Percentiles rank a stretch among this genome's conserved stretches.
Conservation (phyloP, 2,797 vertebrate species). For the Carapus acus region DNA sequence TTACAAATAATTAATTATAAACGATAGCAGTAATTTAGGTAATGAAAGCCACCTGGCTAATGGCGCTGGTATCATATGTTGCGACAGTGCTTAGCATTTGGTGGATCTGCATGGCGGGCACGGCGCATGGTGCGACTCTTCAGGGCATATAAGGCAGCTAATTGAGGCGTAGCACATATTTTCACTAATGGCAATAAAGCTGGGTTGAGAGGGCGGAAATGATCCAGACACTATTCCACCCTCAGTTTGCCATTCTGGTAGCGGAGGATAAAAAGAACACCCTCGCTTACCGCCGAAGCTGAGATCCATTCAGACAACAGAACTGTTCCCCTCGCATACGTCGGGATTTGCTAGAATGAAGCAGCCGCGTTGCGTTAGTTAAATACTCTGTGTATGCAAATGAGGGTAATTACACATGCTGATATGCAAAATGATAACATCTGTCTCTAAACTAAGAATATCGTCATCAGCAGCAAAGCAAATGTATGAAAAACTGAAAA, state of each 20-base stretch:
- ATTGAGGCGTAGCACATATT: constrained; percentile 67
- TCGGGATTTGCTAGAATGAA: constrained; percentile 61
- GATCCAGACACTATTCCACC: too few relatives aligned
- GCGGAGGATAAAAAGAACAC: too few relatives aligned
- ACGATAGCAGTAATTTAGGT: constrained; percentile 92
- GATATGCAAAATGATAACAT: constrained; percentile 75
- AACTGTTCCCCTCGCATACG: constrained; percentile 39
- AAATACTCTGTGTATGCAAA: constrained; percentile 73
- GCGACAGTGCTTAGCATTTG: constrained; percentile 86
- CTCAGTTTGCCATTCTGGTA: too few relatives aligned
- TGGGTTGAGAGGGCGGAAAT: constrained; percentile 24
- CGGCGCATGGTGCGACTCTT: constrained; percentile 72
- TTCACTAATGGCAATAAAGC: constrained; percentile 60
- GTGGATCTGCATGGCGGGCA: constrained; percentile 78
- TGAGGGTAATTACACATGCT: constrained; percentile 76
- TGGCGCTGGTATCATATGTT: constrained; percentile 91
- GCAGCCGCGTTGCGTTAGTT: constrained; percentile 52
- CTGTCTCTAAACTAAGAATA: constrained; percentile 66
- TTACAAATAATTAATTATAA: constrained; percentile 96
- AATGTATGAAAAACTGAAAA: constrained; percentile 44
- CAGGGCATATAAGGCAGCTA: constrained; percentile 71
- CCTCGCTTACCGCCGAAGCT: too few relatives aligned
- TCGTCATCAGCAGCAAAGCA: constrained; percentile 60
- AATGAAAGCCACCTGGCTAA: constrained; percentile 90
- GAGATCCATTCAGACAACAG: background rate